These are phyloP conservation scores for Carabus problematicus DNA, from an alignment of 2,888 invertebrate genomes.

Conservation along the genomic window DNA sequence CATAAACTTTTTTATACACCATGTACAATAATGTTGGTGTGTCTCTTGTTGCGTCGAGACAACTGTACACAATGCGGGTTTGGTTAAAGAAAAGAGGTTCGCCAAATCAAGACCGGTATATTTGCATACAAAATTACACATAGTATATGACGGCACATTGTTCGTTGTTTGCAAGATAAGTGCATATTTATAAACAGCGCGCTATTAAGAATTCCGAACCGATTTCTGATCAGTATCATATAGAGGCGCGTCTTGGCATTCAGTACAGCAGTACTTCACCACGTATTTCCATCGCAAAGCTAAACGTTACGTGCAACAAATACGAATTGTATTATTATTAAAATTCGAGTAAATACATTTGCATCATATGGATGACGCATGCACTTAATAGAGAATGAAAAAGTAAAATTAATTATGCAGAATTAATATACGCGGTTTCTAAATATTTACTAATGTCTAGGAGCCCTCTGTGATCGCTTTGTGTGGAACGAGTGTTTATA, in stretches of 20 bases:
- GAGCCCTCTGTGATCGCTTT: too few relatives aligned
- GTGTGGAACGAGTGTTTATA: too few relatives aligned
- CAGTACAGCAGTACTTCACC: not conserved
- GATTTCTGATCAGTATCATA: conserved; percentile 37
- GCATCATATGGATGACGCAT: too few relatives aligned
- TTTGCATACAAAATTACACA: conserved; percentile 41
- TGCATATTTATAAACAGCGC: conserved; percentile 40
- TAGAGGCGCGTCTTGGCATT: conserved; percentile 21
- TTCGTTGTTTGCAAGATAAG: conserved; percentile 35
- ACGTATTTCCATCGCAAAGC: not conserved
- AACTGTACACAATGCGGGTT: conserved; percentile 8
- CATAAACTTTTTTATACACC: not conserved
- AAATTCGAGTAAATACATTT: too few relatives aligned
- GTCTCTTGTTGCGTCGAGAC: not conserved
- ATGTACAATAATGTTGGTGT: not conserved
- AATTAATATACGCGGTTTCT: too few relatives aligned
- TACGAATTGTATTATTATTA: too few relatives aligned
- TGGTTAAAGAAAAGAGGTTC: conserved; percentile 18
- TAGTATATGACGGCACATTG: conserved; percentile 30
- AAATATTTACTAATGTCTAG: too few relatives aligned
- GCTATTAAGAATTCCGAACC: conserved; percentile 38
- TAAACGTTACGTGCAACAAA: too few relatives aligned
- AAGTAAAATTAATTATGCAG: too few relatives aligned
- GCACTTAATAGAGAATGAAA: too few relatives aligned
- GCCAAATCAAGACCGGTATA: conserved; percentile 37